Evolutionary conservation across 1,140 invertebrate genomes (phyloP).

Genomic region (Dinoponera quadriceps): DNA sequence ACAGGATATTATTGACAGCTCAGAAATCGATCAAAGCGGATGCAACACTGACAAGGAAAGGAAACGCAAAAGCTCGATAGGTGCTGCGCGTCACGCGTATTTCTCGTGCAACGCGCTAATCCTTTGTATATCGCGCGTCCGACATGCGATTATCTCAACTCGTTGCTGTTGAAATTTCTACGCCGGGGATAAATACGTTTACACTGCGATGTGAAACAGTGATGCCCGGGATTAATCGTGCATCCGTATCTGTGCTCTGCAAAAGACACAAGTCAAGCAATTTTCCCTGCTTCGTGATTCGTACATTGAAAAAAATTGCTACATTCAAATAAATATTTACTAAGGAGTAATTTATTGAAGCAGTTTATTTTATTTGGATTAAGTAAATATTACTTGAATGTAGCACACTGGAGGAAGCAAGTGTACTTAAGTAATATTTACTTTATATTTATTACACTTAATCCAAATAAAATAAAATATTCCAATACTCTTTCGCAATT

Average conservation of each 20-base stretch:
- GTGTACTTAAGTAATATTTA: too few relatives aligned
- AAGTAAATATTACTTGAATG: too few relatives aligned
- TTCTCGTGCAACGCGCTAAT: conserved; percentile 29
- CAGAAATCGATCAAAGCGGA: conserved; percentile 17
- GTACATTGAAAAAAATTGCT: too few relatives aligned
- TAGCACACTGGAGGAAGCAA: too few relatives aligned
- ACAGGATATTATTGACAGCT: conserved; percentile 38
- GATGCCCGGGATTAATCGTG: neutral
- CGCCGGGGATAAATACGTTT: conserved; percentile 26
- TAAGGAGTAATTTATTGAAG: too few relatives aligned
- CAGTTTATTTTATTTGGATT: too few relatives aligned
- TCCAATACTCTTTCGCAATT: too few relatives aligned
- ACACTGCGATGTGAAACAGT: conserved; percentile 14
- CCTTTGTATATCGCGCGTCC: conserved; percentile 44
- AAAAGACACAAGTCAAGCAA: too few relatives aligned
- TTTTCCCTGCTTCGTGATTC: too few relatives aligned
- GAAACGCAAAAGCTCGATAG: conserved; percentile 51
- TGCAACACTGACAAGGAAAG: conserved; percentile 36
- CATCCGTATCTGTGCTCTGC: neutral
- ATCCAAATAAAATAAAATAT: too few relatives aligned
- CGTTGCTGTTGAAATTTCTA: conserved; percentile 11
- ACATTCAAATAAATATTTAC: too few relatives aligned
- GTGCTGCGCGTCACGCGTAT: conserved; percentile 37
- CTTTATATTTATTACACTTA: too few relatives aligned
- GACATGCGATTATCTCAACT: conserved; percentile 41